Evolutionary conservation across 1,140 invertebrate species (phyloP).

Genomic region (Papilio helenus): DNA sequence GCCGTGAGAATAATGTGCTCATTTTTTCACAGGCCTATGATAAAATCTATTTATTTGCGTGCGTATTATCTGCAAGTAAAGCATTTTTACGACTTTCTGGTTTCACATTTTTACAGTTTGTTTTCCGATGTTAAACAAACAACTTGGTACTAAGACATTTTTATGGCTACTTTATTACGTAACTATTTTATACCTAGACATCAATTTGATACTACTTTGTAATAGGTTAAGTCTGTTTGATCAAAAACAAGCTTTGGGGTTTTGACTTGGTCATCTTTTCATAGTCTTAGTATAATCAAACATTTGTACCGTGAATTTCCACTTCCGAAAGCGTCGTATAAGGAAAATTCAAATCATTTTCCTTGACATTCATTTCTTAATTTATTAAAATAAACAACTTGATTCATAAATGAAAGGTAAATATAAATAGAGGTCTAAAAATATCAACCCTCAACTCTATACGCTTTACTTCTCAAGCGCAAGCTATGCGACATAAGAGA

Average conservation of each 20-base stretch:
- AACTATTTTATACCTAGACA: not conserved
- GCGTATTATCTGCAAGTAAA: constrained; percentile 18
- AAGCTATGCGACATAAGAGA: constrained; percentile 28
- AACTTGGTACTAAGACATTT: not conserved
- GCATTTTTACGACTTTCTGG: constrained; percentile 19
- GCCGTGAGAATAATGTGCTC: constrained; percentile 24
- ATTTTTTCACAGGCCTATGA: constrained; percentile 22
- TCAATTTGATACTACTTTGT: not conserved
- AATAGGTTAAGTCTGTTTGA: not conserved
- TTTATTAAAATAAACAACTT: not conserved
- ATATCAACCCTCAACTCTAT: constrained; percentile 33
- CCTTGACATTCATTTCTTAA: not conserved
- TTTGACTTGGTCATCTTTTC: not conserved
- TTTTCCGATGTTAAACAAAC: constrained; percentile 9
- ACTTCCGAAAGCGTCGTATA: no score
- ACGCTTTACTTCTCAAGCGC: constrained; percentile 34
- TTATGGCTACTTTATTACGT: not conserved
- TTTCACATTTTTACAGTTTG: constrained; percentile 15
- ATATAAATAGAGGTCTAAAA: constrained; percentile 25
- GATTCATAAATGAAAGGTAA: not conserved
- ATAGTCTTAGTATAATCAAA: no score
- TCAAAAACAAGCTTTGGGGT: not conserved
- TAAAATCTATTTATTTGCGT: constrained; percentile 34
- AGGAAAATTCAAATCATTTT: not conserved
- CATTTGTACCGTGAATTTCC: no score